Percentiles rank a stretch among this genome's conserved stretches.
phyloP scores from a whole-genome alignment of 1,140 invertebrate species.

The Papilio dardanus region DNA sequence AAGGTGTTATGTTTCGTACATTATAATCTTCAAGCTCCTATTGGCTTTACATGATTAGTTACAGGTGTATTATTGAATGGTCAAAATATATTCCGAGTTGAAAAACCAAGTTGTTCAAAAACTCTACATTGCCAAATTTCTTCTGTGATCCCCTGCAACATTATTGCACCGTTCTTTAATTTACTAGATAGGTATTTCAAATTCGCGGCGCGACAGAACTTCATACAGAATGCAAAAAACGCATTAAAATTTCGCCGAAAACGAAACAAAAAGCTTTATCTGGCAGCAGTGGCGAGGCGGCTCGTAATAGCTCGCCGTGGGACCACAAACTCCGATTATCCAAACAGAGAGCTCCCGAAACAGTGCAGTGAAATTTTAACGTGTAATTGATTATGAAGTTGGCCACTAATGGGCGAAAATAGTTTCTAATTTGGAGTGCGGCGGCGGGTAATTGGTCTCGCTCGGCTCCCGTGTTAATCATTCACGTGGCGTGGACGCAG shows the following conservation, averaged over 20 bases:
- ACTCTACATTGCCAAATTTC: neutral
- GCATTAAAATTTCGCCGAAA: slow-evolving; percentile 73
- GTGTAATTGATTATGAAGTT: slow-evolving; percentile 82
- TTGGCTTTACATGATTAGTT: too few relatives aligned
- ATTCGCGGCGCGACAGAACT: slow-evolving; percentile 42
- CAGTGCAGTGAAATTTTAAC: slow-evolving; percentile 78
- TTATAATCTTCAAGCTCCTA: too few relatives aligned
- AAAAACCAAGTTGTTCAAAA: too few relatives aligned
- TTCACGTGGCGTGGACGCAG: slow-evolving; percentile 60
- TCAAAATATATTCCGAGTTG: too few relatives aligned
- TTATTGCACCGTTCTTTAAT: neutral
- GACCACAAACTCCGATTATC: slow-evolving; percentile 82
- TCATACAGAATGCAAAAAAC: slow-evolving; percentile 59
- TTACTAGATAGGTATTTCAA: neutral
- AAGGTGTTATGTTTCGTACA: too few relatives aligned
- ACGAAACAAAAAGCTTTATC: slow-evolving; percentile 76
- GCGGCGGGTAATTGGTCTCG: slow-evolving; percentile 75
- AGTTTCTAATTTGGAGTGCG: slow-evolving; percentile 81
- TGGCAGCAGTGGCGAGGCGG: slow-evolving; percentile 46
- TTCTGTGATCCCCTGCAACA: neutral
- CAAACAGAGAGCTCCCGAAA: slow-evolving; percentile 75
- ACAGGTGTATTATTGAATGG: too few relatives aligned
- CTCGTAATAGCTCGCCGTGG: slow-evolving; percentile 76
- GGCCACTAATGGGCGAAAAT: slow-evolving; percentile 80
- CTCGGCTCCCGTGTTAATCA: slow-evolving; percentile 73